A percentile compares a stretch with the other conserved stretches of the same genome.
Conservation (phyloP, 2,113 vertebrate genomes). For the Meles meles region DNA sequence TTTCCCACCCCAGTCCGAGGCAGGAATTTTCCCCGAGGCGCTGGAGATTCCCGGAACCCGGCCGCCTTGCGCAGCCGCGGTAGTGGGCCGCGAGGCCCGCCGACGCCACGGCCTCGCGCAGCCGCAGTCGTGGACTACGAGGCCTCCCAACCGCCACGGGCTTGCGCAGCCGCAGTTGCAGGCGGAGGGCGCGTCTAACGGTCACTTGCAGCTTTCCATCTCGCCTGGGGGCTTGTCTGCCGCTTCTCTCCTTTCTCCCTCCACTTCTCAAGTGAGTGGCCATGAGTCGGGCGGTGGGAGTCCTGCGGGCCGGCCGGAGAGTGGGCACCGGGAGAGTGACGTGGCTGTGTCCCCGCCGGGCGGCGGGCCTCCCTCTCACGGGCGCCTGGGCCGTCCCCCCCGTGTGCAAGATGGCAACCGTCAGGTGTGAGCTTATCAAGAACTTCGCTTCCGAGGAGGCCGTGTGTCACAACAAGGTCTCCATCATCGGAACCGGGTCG, state of each 20-base stretch:
- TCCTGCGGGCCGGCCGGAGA: background rate
- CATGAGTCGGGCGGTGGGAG: background rate
- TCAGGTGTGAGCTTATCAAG: conserved; percentile 82
- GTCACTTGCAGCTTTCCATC: accelerated
- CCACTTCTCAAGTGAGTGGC: accelerated
- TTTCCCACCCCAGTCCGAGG: conserved; percentile 18
- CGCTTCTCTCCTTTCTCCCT: accelerated
- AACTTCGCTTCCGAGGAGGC: conserved; percentile 54
- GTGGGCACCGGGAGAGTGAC: accelerated
- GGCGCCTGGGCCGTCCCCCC: background rate
- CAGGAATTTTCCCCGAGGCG: accelerated
- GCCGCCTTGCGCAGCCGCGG: background rate
- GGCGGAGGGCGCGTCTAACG: accelerated
- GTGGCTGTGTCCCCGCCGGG: accelerated
- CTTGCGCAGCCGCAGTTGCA: background rate
- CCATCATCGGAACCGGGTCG: conserved; percentile 72
- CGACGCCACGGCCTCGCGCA: accelerated
- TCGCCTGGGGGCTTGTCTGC: accelerated
- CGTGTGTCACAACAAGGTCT: conserved; percentile 85
- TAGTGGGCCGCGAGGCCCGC: accelerated
- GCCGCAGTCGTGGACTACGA: background rate
- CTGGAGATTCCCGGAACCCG: background rate
- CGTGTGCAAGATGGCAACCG: conserved; percentile 79
- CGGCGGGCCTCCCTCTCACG: accelerated
- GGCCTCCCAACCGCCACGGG: accelerated